phyloP scores from a whole-genome alignment of 2,797 vertebrate species.

The Acanthopagrus latus region DNA sequence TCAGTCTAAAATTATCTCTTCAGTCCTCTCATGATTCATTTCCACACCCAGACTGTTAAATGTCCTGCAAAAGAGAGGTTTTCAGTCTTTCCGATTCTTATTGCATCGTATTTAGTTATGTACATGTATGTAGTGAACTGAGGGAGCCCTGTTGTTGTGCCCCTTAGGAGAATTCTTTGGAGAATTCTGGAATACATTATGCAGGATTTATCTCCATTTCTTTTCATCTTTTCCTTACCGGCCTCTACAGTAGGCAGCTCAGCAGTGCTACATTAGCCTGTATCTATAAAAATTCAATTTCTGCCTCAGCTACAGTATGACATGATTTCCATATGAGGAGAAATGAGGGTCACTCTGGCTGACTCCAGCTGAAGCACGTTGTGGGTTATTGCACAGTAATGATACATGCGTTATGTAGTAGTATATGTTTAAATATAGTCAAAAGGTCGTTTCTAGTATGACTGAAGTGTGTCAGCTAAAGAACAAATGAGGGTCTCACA shows the following conservation, averaged over 20 bases:
- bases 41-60: constrained; percentile 36
- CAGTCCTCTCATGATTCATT: constrained; percentile 50
- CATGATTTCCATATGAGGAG: background rate
- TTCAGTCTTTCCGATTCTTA: constrained; percentile 35
- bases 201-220: constrained; percentile 56
- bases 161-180: constrained; percentile 28
- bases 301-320: constrained; percentile 41
- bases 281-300: constrained; percentile 56
- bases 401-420: background rate
- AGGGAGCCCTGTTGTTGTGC: constrained; percentile 32
- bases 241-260: constrained; percentile 46
- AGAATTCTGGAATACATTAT: constrained; percentile 51
- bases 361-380: background rate
- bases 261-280: constrained; percentile 41
- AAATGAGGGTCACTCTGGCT: constrained; percentile 35
- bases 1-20: constrained; percentile 54
- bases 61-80: constrained; percentile 25
- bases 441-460: constrained; percentile 24
- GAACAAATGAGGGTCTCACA: constrained; percentile 15
- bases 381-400: constrained; percentile 7
- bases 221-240: constrained; percentile 53
- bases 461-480: background rate
- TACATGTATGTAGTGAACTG: constrained; percentile 11
- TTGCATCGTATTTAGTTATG: constrained; percentile 46
- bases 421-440: constrained; percentile 7